Conservation (phyloP, 2,113 vertebrate genomes). For the Gadus macrocephalus region DNA sequence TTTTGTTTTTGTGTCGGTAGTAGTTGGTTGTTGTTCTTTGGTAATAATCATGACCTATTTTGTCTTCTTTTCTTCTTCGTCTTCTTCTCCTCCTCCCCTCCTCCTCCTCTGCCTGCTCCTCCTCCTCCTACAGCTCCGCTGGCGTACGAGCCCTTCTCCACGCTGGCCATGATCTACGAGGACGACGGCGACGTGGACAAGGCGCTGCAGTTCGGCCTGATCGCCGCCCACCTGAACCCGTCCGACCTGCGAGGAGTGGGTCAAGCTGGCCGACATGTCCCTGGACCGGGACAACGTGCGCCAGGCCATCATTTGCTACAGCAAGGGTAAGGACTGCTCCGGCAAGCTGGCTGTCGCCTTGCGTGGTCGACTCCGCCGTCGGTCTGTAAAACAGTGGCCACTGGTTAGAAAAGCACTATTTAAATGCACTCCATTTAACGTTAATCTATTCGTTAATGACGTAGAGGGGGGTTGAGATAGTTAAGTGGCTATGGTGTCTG, state of each 20-base stretch:
- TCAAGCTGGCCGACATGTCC: constrained; percentile 93
- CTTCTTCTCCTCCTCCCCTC: background rate
- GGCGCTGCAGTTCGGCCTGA: constrained; percentile 92
- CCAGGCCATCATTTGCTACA: constrained; percentile 94
- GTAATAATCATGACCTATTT: too few species aligned
- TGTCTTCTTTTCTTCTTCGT: background rate
- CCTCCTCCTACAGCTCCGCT: constrained; percentile 79
- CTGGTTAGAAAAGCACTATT: too few species aligned
- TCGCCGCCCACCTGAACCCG: constrained; percentile 95
- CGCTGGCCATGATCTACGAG: constrained; percentile 97
- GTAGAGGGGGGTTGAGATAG: too few species aligned
- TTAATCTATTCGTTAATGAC: too few species aligned
- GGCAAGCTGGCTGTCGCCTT: too few species aligned
- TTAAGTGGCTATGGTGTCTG: too few species aligned
- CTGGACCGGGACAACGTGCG: constrained; percentile 95
- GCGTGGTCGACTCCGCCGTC: too few species aligned
- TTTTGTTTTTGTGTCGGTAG: too few species aligned
- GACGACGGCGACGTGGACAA: constrained; percentile 94
- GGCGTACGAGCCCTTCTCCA: constrained; percentile 97
- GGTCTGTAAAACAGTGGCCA: too few species aligned
- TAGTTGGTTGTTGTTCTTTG: too few species aligned
- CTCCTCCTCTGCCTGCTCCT: background rate
- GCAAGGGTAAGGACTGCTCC: constrained; percentile 80
- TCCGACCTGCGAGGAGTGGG: constrained; percentile 95
- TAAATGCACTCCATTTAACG: too few species aligned